Evolutionary conservation across 2,888 invertebrate species (phyloP).

Genomic region (Coelinius sp.): DNA sequence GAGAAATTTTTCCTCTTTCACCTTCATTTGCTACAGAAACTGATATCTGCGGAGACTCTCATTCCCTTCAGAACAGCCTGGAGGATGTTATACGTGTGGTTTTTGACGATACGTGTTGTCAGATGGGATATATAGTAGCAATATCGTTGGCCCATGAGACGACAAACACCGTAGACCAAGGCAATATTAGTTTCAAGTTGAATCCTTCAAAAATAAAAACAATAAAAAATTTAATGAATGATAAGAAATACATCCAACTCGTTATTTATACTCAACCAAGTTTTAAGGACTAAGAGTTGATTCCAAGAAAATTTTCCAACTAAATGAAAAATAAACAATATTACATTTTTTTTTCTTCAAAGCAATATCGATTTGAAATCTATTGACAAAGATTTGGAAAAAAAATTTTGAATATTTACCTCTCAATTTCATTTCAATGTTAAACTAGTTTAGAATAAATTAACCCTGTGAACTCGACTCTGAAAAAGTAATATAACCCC

Average conservation of each 20-base stretch:
- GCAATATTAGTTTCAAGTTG: background rate
- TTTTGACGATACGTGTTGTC: slow-evolving; percentile 8
- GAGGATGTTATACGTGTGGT: slow-evolving; percentile 10
- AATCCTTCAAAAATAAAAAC: background rate
- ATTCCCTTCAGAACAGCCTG: background rate
- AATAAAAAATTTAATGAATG: too few species aligned
- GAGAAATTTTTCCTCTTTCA: too few species aligned
- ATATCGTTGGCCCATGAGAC: slow-evolving; percentile 2
- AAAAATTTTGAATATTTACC: too few species aligned
- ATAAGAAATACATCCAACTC: background rate
- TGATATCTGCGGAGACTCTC: background rate
- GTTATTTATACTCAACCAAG: background rate
- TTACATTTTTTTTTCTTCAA: too few species aligned
- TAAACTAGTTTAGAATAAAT: background rate
- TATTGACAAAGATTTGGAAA: too few species aligned
- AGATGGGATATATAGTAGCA: slow-evolving; percentile 9
- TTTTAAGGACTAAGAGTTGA: background rate
- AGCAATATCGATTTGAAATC: too few species aligned
- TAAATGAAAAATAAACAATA: too few species aligned
- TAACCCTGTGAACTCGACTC: background rate
- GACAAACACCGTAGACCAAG: background rate
- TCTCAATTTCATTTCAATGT: too few species aligned
- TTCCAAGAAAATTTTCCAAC: too few species aligned
- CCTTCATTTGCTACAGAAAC: background rate
- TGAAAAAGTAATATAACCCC: background rate